These are phyloP conservation scores for Aphrocallistes beatrix DNA, from an alignment of 37 sponge, comb jelly and placozoan species.

Conservation along the genomic window DNA sequence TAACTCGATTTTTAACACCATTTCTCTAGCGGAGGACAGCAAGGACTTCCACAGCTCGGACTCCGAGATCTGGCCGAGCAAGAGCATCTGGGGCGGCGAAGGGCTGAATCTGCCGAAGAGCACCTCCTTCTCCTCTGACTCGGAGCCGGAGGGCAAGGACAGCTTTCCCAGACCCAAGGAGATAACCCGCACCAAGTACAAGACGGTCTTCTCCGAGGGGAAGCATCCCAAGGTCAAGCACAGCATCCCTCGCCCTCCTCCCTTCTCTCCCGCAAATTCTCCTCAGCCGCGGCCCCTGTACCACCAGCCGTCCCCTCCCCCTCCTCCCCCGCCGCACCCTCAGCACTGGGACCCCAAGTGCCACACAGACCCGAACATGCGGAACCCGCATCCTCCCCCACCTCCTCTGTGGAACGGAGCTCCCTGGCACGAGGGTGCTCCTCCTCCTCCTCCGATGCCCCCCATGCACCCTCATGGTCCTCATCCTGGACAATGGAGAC, in stretches of 20 bases:
- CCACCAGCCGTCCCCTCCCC: constrained; percentile 18
- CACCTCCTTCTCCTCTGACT: neutral
- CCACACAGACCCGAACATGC: neutral
- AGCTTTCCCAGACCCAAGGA: neutral
- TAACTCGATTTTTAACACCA: neutral
- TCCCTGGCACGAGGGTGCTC: neutral
- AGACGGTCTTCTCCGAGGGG: neutral
- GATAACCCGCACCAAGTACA: neutral
- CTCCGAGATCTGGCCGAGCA: neutral
- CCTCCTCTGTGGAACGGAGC: neutral
- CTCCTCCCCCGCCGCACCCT: neutral
- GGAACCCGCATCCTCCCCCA: neutral
- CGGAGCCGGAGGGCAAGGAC: neutral
- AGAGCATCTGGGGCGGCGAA: neutral
- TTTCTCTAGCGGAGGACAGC: neutral
- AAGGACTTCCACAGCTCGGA: constrained; percentile 2
- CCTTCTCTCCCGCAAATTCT: neutral
- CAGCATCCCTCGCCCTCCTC: neutral
- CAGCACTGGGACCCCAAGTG: constrained; percentile 1
- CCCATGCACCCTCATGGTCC: constrained; percentile 6
- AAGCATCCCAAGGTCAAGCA: neutral
- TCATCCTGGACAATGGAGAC: neutral
- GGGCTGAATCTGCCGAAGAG: neutral
- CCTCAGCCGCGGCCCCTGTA: neutral
- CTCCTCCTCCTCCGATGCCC: neutral